These are phyloP conservation scores for Microdon myrmicae DNA, from an alignment of 2,888 invertebrate species.

Conservation along the genomic window DNA sequence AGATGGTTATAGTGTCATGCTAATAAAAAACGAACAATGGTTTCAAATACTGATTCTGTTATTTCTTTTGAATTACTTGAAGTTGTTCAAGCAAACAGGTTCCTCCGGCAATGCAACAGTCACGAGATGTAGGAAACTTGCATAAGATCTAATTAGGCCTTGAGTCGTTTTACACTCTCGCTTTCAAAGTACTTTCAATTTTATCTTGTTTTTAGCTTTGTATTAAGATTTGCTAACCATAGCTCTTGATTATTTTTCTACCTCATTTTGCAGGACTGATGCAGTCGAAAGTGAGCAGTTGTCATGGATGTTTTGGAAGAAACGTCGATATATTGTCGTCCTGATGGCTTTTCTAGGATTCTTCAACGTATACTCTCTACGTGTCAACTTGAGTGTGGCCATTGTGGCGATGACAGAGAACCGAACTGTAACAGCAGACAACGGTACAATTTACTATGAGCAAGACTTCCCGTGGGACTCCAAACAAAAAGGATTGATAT, in stretches of 20 bases:
- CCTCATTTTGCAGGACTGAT: slow-evolving; percentile 54
- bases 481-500: slow-evolving; percentile 78
- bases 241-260: neutral
- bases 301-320: slow-evolving; percentile 79
- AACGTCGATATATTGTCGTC: slow-evolving; percentile 79
- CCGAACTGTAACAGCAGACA: slow-evolving; percentile 70
- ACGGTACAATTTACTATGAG: slow-evolving; percentile 74
- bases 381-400: slow-evolving; percentile 91
- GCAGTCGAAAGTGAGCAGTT: slow-evolving; percentile 63
- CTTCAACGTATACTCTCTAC: slow-evolving; percentile 83
- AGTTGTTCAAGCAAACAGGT: no score
- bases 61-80: no score
- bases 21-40: no score
- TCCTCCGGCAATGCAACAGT: no score
- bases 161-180: no score
- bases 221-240: neutral
- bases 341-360: slow-evolving; percentile 85
- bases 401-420: slow-evolving; percentile 92
- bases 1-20: no score
- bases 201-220: neutral
- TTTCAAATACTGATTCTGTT: no score
- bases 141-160: no score
- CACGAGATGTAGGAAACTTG: no score
- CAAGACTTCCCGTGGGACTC: slow-evolving; percentile 85
- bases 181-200: slow-evolving; percentile 1